These are phyloP conservation scores for Laterallus jamaicensis DNA, from an alignment of 2,113 vertebrate genomes.

Conservation along the genomic window DNA sequence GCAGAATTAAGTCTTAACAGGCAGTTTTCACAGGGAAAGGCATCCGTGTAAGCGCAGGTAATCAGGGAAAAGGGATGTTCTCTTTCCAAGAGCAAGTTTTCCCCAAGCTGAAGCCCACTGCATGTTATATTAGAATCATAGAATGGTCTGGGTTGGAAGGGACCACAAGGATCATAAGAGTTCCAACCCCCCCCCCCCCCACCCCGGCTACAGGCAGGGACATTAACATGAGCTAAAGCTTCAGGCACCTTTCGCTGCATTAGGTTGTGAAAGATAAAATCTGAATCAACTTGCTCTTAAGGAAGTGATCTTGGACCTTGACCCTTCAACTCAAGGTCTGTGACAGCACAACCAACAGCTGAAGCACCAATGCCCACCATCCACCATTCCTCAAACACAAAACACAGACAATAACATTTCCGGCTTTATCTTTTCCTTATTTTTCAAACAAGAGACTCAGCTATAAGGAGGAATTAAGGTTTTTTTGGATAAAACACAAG, in stretches of 20 bases:
- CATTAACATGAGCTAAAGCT: background rate
- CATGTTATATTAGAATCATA: too few species aligned
- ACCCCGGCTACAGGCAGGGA: too few species aligned
- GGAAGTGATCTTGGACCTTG: background rate
- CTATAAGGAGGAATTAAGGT: background rate
- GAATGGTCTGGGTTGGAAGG: too few species aligned
- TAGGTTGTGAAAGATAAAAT: background rate
- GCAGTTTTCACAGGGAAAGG: background rate
- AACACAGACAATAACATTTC: background rate
- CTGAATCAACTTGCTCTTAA: background rate
- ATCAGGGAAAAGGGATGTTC: background rate
- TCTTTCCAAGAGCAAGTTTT: background rate
- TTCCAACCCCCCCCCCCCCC: too few species aligned
- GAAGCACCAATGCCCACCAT: background rate
- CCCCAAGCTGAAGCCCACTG: background rate
- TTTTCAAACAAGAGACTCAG: background rate
- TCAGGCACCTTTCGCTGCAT: background rate
- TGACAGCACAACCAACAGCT: background rate
- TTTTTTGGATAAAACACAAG: background rate
- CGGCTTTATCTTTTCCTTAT: background rate
- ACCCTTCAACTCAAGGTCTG: background rate
- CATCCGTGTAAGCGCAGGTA: background rate
- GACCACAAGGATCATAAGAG: too few species aligned
- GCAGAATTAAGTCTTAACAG: background rate
- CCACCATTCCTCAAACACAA: background rate